phyloP scores from a whole-genome alignment of 1,140 invertebrate genomes.

The Rhyzopertha dominica region DNA sequence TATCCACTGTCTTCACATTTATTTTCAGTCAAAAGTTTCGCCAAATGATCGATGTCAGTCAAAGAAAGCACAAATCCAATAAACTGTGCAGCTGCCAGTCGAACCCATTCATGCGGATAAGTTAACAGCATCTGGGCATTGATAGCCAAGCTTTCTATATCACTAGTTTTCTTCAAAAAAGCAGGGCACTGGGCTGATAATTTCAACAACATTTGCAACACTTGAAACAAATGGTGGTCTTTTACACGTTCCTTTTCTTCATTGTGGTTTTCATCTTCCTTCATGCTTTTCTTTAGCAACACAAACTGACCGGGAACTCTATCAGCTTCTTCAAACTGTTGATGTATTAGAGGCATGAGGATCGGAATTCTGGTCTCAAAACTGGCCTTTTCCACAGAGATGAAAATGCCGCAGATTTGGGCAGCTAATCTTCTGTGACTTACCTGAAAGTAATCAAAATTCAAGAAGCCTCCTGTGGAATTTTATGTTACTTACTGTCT shows the following conservation, averaged over 20 bases:
- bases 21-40: conserved; percentile 45
- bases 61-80: conserved; percentile 64
- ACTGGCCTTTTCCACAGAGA: conserved; percentile 49
- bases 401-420: conserved; percentile 61
- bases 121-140: conserved; percentile 50
- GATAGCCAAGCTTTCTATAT: conserved; percentile 47
- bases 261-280: conserved; percentile 38
- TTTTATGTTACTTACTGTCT: conserved; percentile 52
- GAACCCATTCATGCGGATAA: conserved; percentile 69
- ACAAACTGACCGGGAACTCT: conserved; percentile 42
- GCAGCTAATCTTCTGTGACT: conserved; percentile 49
- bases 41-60: conserved; percentile 57
- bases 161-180: conserved; percentile 45
- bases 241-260: conserved; percentile 48
- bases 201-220: conserved; percentile 60
- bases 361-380: conserved; percentile 38
- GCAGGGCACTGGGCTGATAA: conserved; percentile 51
- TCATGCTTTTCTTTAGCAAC: conserved; percentile 28
- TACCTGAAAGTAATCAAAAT: conserved; percentile 37
- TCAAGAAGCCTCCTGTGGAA: conserved; percentile 4
- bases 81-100: conserved; percentile 68
- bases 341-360: conserved; percentile 47
- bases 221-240: conserved; percentile 69
- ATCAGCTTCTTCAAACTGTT: conserved; percentile 46
- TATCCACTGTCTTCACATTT: conserved; percentile 52